Conservation (phyloP, 2,888 invertebrate species). For the Phoronis australis region DNA sequence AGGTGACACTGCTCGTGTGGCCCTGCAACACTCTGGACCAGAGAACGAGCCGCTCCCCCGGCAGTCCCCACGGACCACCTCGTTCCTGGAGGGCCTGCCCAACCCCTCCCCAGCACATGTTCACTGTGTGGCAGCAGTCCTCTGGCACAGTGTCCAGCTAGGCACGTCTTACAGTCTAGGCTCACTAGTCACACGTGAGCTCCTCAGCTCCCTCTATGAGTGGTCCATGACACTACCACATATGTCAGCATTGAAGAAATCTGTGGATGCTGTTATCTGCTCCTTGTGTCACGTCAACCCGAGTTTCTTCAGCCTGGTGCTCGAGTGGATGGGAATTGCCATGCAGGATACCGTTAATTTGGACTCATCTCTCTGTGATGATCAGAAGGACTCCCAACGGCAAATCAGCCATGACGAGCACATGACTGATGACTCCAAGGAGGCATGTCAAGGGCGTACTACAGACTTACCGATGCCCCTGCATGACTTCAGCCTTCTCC, state of each 20-base stretch:
- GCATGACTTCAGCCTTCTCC: constrained; percentile 36
- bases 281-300: constrained; percentile 80
- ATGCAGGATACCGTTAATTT: constrained; percentile 51
- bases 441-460: constrained; percentile 25
- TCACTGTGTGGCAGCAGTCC: constrained; percentile 75
- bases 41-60: constrained; percentile 19
- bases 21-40: constrained; percentile 25
- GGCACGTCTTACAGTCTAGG: constrained; percentile 58
- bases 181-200: constrained; percentile 66
- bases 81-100: constrained; percentile 18
- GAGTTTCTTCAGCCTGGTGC: constrained; percentile 67
- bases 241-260: constrained; percentile 67
- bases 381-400: constrained; percentile 52
- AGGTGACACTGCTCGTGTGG: constrained; percentile 56
- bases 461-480: constrained; percentile 12
- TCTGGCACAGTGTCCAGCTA: constrained; percentile 61
- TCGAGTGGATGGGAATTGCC: constrained; percentile 64
- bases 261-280: constrained; percentile 80
- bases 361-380: constrained; percentile 60
- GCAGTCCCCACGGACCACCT: constrained; percentile 9
- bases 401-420: constrained; percentile 28
- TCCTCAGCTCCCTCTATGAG: constrained; percentile 70
- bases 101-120: constrained; percentile 45
- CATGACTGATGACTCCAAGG: constrained; percentile 55
- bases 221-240: constrained; percentile 71